Base-by-base conservation (phyloP, 2,797 vertebrate species). In the Microctenopoma lineatum region DNA sequence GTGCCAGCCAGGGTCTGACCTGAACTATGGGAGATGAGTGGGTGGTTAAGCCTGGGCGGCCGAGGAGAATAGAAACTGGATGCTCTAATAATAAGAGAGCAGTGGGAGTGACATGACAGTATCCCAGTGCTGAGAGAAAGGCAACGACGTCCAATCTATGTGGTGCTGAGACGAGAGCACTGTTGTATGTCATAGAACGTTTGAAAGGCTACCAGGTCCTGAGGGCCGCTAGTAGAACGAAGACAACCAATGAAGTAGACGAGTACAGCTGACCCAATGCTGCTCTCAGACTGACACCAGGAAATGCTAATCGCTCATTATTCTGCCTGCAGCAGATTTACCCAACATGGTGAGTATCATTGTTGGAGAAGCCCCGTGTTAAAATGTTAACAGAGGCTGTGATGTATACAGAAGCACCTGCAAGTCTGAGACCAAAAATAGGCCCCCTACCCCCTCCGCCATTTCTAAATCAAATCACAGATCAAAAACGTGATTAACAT, bases 401-500 rank as follows among this genome's bases (percentile, higher is more conserved):
- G 79, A 84, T 76, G 78, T 75, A 74, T 48, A 80, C 76, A 85
- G 70, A 81, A 26, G 58, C 25, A 56, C 42, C 50, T 14, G 29
- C 5, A 16, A 45, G 52, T 72, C 58, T 21, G 51, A 2, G 52
- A 67, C 71, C 60, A 70, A 46, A 84, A 84, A 75, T 74, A 73
- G 53, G 48, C 26, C 45, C 67, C 4, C 27, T 21, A 21, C 27
- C 27, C 27, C 27, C 4, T 29, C 4, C 5, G 27, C 25, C 15
- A 4, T 59, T 73, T 60, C 54, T 41, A 70, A 86, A 81, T 81
- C 34, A 63, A 77, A 78, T 79, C 74, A 38, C 79, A 80, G 81
- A 87, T 85, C 83, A 85, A 80, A 84, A 72, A 73, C 69, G 42
- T 14, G 15, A 87, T 83, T 80, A 78, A 1, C 83, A 87, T 83